Percentiles rank a stretch among this genome's conserved stretches.
Conservation (phyloP, 2,113 vertebrate genomes). For the Indicator maculatus region DNA sequence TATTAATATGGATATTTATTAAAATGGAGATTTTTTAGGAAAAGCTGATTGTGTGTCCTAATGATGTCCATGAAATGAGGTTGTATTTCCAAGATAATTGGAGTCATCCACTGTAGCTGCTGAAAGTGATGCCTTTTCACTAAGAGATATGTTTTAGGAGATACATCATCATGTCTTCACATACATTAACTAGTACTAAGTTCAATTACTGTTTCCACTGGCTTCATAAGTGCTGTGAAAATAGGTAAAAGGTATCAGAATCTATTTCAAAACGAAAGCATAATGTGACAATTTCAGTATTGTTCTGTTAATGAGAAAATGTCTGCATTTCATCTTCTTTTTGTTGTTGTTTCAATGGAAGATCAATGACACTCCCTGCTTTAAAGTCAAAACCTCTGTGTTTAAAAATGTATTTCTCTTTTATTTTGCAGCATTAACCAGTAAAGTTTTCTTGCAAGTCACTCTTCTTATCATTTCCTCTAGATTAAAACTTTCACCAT, state of each 20-base stretch:
- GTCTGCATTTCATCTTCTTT: slow-evolving; percentile 37
- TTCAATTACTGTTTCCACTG: not conserved
- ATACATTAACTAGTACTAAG: not conserved
- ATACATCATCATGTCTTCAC: not conserved
- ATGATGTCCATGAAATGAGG: not conserved
- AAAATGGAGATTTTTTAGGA: slow-evolving; percentile 30
- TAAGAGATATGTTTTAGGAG: slow-evolving; percentile 1
- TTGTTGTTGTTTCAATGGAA: not conserved
- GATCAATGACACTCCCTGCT: not conserved
- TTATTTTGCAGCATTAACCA: not conserved
- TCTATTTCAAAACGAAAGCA: not conserved
- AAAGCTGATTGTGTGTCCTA: not conserved
- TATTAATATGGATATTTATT: not conserved
- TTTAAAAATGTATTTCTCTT: not conserved
- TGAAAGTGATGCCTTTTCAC: slow-evolving; percentile 11
- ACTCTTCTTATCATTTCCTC: not conserved
- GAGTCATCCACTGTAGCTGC: not conserved
- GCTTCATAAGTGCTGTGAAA: not conserved
- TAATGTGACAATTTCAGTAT: slow-evolving; percentile 41
- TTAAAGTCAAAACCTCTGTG: slow-evolving; percentile 13
- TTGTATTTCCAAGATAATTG: not conserved
- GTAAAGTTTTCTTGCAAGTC: not conserved
- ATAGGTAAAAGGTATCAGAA: not conserved
- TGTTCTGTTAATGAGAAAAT: slow-evolving; percentile 44
- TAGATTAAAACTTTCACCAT: not conserved